A percentile compares a stretch with the other conserved stretches of the same genome.
These are phyloP conservation scores for Columba guinea DNA, from an alignment of 2,797 vertebrate species.

Conservation along the genomic window DNA sequence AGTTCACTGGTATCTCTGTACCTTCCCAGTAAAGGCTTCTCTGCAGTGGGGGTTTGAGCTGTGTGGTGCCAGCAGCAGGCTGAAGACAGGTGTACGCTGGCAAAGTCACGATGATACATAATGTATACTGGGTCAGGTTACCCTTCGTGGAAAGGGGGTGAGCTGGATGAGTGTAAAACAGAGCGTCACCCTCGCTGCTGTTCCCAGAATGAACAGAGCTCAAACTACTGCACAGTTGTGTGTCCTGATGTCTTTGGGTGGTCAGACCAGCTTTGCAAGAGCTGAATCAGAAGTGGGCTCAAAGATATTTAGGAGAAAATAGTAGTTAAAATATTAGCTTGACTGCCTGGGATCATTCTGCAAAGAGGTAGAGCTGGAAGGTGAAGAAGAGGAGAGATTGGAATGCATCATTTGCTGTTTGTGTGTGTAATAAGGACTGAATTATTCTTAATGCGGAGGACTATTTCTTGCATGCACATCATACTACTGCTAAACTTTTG, in stretches of 20 bases:
- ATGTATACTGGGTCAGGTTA: slow-evolving; percentile 44
- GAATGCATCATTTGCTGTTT: not conserved
- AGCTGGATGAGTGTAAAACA: slow-evolving; percentile 22
- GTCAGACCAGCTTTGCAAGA: not conserved
- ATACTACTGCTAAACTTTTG: slow-evolving; percentile 14
- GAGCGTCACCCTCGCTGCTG: not conserved
- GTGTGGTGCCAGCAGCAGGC: not conserved
- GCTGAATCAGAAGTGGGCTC: not conserved
- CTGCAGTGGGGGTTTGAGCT: not conserved
- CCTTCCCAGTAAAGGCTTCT: not conserved
- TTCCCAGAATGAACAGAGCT: not conserved
- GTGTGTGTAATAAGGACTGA: not conserved
- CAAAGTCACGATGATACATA: slow-evolving; percentile 18
- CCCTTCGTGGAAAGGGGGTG: not conserved
- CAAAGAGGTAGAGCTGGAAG: not conserved
- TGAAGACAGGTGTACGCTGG: not conserved
- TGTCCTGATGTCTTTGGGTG: not conserved
- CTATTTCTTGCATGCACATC: not conserved
- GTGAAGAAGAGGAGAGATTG: not conserved
- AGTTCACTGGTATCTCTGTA: not conserved
- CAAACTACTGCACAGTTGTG: not conserved
- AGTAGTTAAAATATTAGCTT: not conserved
- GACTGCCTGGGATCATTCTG: not conserved
- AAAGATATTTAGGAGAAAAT: not conserved
- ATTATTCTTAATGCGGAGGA: not conserved